Conservation (phyloP, 2,888 invertebrate genomes). For the Spisula subtruncata region DNA sequence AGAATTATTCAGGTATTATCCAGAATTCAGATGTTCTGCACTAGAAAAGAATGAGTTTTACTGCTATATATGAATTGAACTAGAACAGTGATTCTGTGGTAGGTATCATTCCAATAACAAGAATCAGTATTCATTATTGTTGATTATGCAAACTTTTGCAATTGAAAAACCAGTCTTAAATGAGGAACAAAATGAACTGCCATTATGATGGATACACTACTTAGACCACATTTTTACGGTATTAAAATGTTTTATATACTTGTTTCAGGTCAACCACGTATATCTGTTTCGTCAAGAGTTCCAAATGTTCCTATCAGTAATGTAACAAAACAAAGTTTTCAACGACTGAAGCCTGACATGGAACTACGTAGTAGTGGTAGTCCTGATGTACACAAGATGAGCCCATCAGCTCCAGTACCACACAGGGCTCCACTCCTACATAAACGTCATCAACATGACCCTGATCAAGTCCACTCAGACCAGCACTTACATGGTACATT, state of each 20-base stretch:
- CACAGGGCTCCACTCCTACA: conserved; percentile 75
- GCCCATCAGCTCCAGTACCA: conserved; percentile 59
- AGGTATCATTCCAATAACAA: too few species aligned
- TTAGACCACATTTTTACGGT: too few species aligned
- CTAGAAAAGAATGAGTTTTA: too few species aligned
- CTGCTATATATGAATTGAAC: too few species aligned
- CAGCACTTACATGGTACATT: conserved; percentile 18
- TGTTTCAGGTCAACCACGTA: conserved; percentile 36
- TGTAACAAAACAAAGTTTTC: conserved; percentile 86
- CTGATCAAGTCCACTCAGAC: conserved; percentile 13
- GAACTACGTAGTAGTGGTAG: conserved; percentile 65
- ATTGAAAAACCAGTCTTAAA: too few species aligned
- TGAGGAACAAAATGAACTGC: too few species aligned
- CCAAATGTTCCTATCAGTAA: conserved; percentile 80
- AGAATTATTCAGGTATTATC: too few species aligned
- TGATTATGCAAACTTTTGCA: too few species aligned
- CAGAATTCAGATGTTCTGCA: too few species aligned
- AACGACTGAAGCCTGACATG: conserved; percentile 72
- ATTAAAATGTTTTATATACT: not conserved
- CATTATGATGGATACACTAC: too few species aligned
- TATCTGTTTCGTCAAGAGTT: conserved; percentile 42
- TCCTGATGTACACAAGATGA: conserved; percentile 62
- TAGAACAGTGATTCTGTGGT: too few species aligned
- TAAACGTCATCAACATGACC: conserved; percentile 72
- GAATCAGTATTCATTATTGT: too few species aligned